Conservation (phyloP, 2,888 invertebrate species). For the Drosophila nr. perissopoda region DNA sequence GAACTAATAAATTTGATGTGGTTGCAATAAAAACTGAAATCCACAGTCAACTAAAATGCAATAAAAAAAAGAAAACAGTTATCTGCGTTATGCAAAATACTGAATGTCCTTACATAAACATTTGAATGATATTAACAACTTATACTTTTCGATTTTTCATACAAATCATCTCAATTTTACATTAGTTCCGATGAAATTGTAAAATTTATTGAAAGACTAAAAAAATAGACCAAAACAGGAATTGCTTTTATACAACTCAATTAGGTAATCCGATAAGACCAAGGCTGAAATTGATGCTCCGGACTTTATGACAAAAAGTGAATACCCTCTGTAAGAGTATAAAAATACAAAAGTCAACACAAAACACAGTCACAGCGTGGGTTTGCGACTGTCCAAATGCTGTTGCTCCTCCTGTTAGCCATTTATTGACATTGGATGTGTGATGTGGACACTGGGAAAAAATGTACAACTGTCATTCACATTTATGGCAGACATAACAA, state of each 20-base stretch:
- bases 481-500: slow-evolving; percentile 64
- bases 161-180: not conserved
- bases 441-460: slow-evolving; percentile 49
- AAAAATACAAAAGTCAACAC: slow-evolving; percentile 65
- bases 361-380: not conserved
- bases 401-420: slow-evolving; percentile 31
- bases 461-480: slow-evolving; percentile 36
- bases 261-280: not conserved
- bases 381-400: not conserved
- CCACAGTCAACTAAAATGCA: slow-evolving; percentile 64
- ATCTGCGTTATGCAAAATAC: not conserved
- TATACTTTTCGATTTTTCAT: not conserved
- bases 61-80: slow-evolving; percentile 55
- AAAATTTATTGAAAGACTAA: not conserved
- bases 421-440: slow-evolving; percentile 73
- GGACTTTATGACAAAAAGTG: slow-evolving; percentile 3
- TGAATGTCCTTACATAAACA: slow-evolving; percentile 12
- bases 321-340: slow-evolving; percentile 12
- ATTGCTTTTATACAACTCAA: not conserved
- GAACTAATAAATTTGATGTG: slow-evolving; percentile 69
- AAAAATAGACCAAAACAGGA: not conserved
- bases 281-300: not conserved
- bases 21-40: slow-evolving; percentile 67
- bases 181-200: not conserved
- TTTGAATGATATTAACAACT: not conserved